Percentiles rank a stretch among this genome's conserved stretches.
These are phyloP conservation scores for Falcunculus frontatus DNA, from an alignment of 2,113 vertebrate genomes.

Conservation along the genomic window DNA sequence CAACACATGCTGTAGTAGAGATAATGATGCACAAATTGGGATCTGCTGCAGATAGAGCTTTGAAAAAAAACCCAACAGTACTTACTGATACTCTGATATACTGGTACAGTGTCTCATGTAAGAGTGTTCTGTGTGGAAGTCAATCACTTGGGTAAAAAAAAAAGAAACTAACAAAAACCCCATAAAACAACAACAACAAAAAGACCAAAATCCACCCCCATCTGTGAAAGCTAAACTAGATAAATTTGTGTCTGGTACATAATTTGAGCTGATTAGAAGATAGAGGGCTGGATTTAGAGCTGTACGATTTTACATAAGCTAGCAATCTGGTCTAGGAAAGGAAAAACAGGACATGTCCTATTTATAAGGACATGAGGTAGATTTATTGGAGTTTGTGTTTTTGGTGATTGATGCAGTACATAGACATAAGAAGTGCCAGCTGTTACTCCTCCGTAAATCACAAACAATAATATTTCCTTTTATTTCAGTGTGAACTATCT, in stretches of 20 bases:
- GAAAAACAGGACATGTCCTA: not conserved
- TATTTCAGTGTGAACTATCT: not conserved
- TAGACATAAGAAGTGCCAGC: slow-evolving; percentile 36
- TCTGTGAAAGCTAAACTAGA: not conserved
- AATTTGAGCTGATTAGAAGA: not conserved
- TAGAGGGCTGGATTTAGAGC: not conserved
- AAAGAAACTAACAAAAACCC: not conserved
- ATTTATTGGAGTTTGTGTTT: slow-evolving; percentile 30
- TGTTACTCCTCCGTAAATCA: slow-evolving; percentile 30
- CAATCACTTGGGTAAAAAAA: not conserved
- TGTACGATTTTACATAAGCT: not conserved
- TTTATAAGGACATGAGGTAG: slow-evolving; percentile 24
- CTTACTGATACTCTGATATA: not conserved
- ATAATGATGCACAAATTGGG: not conserved
- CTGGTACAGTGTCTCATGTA: not conserved
- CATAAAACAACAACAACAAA: not conserved
- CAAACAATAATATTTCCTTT: slow-evolving; percentile 10
- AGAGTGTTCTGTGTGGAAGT: not conserved
- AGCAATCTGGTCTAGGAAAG: not conserved
- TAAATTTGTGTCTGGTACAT: not conserved
- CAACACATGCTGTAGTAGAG: not conserved
- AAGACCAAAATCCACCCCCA: not conserved
- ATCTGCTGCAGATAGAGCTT: not conserved
- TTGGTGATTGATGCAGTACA: slow-evolving; percentile 33
- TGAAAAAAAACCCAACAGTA: not conserved